Evolutionary conservation across 2,888 invertebrate genomes (phyloP).

Genomic region (Brachypalpus laphriformis): DNA sequence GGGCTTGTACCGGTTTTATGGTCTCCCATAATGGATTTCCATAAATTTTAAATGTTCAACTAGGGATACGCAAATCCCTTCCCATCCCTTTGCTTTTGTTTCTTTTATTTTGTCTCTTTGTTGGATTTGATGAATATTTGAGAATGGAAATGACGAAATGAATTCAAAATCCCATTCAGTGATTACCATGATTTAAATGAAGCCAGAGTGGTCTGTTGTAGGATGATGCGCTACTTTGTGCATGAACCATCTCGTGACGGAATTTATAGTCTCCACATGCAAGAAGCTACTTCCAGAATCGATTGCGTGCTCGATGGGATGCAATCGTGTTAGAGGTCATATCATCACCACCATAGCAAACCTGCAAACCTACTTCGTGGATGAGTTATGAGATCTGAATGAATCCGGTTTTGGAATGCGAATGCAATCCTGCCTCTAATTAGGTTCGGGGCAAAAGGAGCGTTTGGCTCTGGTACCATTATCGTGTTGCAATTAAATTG

Average conservation of each 20-base stretch:
- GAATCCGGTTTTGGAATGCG: not conserved
- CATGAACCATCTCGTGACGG: constrained; percentile 34
- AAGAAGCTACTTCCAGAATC: constrained; percentile 13
- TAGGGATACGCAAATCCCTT: not conserved
- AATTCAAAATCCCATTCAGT: constrained; percentile 10
- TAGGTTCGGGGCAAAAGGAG: constrained; percentile 5
- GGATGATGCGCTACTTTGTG: constrained; percentile 8
- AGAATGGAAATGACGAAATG: constrained; percentile 30
- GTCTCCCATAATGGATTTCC: constrained; percentile 20
- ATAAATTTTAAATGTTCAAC: constrained; percentile 52
- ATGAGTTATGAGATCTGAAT: constrained; percentile 14
- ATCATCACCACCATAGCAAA: not conserved
- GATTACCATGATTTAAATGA: constrained; percentile 8
- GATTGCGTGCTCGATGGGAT: constrained; percentile 44
- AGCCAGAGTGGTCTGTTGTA: not conserved
- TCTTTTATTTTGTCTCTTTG: not conserved
- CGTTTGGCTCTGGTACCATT: constrained; percentile 4
- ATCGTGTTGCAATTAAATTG: constrained; percentile 39
- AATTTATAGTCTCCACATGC: constrained; percentile 11
- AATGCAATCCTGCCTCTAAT: constrained; percentile 35
- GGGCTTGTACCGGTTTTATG: too few species aligned
- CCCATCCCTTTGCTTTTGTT: too few species aligned
- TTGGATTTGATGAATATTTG: constrained; percentile 22
- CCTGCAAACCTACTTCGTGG: constrained; percentile 24
- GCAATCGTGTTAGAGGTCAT: constrained; percentile 43